Evolutionary conservation across 64 coral and sea anemone genomes (phyloP), one percentile per base, ranked within the genome.

Genomic region (Catalaphyllia jardinei): DNA sequence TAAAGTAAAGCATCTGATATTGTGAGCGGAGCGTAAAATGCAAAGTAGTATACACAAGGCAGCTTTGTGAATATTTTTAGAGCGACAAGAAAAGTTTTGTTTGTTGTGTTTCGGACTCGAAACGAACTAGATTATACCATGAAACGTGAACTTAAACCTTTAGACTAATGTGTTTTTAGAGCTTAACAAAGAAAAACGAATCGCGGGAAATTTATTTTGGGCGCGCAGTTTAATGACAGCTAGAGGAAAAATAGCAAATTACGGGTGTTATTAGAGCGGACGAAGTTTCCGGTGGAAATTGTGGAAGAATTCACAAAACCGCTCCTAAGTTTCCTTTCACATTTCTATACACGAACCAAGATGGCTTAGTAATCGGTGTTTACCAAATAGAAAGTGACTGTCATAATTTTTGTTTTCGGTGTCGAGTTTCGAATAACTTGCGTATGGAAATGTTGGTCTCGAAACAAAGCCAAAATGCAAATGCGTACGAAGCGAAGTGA

Each of bases 401-500:
- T 69, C 81, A 83, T 83, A 0, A 83, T 35, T 63, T 30, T 80
- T 83, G 18, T 46, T 22, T 63, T 50, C 67, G 63, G 81, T 85
- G 81, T 85, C 64, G 81, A 85, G 33, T 85, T 85, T 85, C 81
- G 62, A 51, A 10, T 35, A 28, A 85, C 62, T 14, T 17, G 17
- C 63, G 35, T 42, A 83, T 71, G 63, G 39, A 85, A 85, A 85
- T 85, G 71, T 85, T 85, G 81, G 81, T 85, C 35, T 3, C 12
- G 74, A 92, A 50, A 92, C 90, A 92, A 86, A 92, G 72, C 82
- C 14, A 87, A 92, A 86, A 92, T 92, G 90, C 90, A 78, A 92
- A 92, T 92, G 77, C 87, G 22, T 65, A 19, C 19, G 22, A 27
- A 69, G 81, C 63, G 62, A 35, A 71, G 65, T 24, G 62, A 85